Base-by-base conservation (phyloP, 2,797 vertebrate species). In the Gymnothorax reevesii region DNA sequence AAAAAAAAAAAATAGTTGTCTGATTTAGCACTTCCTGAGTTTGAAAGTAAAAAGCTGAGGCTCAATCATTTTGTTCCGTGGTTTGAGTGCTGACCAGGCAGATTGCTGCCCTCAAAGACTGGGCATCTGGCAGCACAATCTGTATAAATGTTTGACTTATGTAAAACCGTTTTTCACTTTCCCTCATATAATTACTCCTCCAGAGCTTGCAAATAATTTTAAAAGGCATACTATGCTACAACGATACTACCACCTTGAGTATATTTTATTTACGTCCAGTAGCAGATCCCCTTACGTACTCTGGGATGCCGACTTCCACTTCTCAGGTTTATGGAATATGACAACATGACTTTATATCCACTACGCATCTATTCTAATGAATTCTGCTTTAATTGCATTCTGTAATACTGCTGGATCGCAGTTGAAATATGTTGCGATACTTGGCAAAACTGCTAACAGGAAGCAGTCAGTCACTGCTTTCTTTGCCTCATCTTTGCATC, bases 21-120 rank as follows among this genome's bases (percentile, higher is more conserved):
- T 87, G 88, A 90, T 91, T 93, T 91, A 92, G 87, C n/a, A 88
- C 92, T 93, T 94, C 92, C 90, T 93, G 90, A 90, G 87, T 92
- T 88, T 91, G 59, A 85, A 90, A 89, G 88, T 90, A 88, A 54
- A 90, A 89, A 90, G 49, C 87, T 86, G 85, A 87, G 64, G 86
- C 90, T 92, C 86, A 89, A 89, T 86, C 79, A 83, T 89, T 85
- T 89, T 86, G 71, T 52, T 64, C 84, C 6, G 75, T 42, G 22
- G 5, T 86, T 42, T 62, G 27, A 62, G 83, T 88, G 85, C 82
- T 90, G 85, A 60, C 57, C 82, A 8, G 64, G 85, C 88, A 60
- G 92, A 88, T 86, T 89, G 91, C 86, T 85, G 87, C 87, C 79
- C 17, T 15, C 84, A 91, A 88, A 91, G 90, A 90, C 89, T 15